Evolutionary conservation across 2,797 vertebrate genomes (phyloP).

Genomic region (Cacajao melanocephalus): DNA sequence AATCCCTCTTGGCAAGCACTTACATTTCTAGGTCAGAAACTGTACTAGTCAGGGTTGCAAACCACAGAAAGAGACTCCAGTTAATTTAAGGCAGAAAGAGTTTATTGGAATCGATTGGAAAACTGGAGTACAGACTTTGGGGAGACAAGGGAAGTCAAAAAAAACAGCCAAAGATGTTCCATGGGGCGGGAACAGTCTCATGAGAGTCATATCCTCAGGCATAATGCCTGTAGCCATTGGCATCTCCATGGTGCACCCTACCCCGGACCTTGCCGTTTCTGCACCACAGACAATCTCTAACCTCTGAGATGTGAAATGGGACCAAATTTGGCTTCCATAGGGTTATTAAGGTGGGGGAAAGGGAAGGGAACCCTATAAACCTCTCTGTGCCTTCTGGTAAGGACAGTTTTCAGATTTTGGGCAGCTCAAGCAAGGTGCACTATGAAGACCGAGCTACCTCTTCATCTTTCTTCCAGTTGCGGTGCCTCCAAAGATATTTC

Average conservation of each 20-base stretch:
- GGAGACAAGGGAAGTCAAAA: neutral
- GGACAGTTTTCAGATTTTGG: neutral
- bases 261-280: neutral
- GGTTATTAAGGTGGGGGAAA: neutral
- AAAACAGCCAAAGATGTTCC: neutral
- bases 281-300: neutral
- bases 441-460: neutral
- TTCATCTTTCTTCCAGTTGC: neutral
- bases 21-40: conserved; percentile 49
- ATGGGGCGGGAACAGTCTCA: neutral
- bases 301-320: neutral
- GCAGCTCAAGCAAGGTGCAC: neutral
- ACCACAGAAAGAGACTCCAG: neutral
- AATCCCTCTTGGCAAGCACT: neutral
- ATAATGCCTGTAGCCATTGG: neutral
- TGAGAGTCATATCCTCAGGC: neutral
- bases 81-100: neutral
- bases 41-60: neutral
- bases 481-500: neutral
- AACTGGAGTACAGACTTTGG: neutral
- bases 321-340: neutral
- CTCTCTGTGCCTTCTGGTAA: neutral
- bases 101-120: neutral
- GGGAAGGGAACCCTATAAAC: neutral
- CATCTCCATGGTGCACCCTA: neutral